phyloP scores from a whole-genome alignment of 2,888 invertebrate species.

The Hypena proboscidalis region DNA sequence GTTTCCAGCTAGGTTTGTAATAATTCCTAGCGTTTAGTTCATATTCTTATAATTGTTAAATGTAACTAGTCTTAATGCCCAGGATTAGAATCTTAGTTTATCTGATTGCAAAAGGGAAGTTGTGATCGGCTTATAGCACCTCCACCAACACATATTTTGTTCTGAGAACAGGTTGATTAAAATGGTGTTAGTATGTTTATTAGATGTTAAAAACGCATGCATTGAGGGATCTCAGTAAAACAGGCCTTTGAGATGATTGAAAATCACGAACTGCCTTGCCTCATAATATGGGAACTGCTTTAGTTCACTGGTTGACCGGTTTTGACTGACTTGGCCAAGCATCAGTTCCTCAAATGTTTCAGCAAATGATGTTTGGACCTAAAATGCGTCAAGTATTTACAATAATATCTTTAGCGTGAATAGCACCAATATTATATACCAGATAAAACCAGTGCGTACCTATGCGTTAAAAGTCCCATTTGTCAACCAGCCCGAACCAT shows the following conservation, averaged over 20 bases:
- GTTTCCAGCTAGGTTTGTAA: neutral
- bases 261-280: too few species aligned
- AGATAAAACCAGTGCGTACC: neutral
- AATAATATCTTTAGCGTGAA: too few species aligned
- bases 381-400: too few species aligned
- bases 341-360: too few species aligned
- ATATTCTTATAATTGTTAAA: constrained; percentile 30
- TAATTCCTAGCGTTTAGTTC: constrained; percentile 6
- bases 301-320: too few species aligned
- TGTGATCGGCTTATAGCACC: constrained; percentile 5
- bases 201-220: too few species aligned
- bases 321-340: too few species aligned
- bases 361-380: too few species aligned
- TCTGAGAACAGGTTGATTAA: neutral
- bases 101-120: constrained; percentile 9
- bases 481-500: neutral
- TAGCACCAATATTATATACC: neutral
- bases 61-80: constrained; percentile 11
- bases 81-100: constrained; percentile 16
- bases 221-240: too few species aligned
- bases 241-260: too few species aligned
- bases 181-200: neutral
- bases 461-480: neutral
- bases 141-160: neutral
- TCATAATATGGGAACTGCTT: too few species aligned